Evolutionary conservation across 2,888 invertebrate genomes (phyloP), one percentile per base, ranked within the genome.

Genomic region (Mallateleia sp.): DNA sequence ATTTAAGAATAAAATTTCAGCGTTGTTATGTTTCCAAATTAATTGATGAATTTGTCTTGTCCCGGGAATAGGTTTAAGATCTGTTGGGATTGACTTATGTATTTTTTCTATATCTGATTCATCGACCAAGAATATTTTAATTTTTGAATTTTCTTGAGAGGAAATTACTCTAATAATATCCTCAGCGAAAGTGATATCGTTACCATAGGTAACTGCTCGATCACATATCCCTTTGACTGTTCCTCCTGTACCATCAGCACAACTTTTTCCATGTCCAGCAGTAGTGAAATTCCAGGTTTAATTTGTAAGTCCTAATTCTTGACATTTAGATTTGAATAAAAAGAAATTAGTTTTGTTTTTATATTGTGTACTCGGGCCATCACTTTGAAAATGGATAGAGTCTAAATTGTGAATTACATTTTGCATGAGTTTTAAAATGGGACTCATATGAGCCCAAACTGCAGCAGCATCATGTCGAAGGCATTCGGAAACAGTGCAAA

Each of bases 391-490:
- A 58, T 58, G 28, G 8, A 32, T 8, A 4, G 11, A n/a, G 1
- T 64, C 25, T 9, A 45, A 42, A 25, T 64, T 47, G 22, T 45
- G 24, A 6, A 58, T n/a, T n/a, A 45, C 28, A 58, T 20, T 20
- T 34, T 38, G n/a, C 20, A 60, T 38, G 9, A 47, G n/a, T 9
- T 72, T 22, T 18, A 72, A 64, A 22, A 64, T n/a, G 15, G 52
- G 64, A 25, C 38, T 15, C 34, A 75, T 50, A 28, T 80, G 71
- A 25, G 80, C 80, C 72, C 71, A 79, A 32, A 71, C 22, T 0
- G 62, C 38, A 11, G 62, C 20, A 20, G 69, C 69, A 69, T 80
- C 62, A 34, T 80, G 80, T 7, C 71, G 32, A 14, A 80, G 54
- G 45, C 15, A 9, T 45, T 72, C 72, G 1, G 72, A 80, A 20